Evolutionary conservation across 2,113 vertebrate species (phyloP).

Genomic region (Platycercus adscitus): DNA sequence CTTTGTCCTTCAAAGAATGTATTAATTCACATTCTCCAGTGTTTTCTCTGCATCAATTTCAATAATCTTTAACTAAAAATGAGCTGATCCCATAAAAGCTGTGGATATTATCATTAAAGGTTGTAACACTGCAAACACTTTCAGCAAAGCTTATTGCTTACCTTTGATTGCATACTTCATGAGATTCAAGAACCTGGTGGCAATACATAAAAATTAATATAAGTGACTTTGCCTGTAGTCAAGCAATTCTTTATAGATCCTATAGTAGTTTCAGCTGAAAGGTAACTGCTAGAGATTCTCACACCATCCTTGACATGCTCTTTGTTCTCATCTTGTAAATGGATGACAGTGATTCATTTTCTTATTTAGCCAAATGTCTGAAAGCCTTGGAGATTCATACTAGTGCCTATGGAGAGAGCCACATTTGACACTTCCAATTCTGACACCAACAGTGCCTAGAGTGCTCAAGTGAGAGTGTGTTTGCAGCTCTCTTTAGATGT

Average conservation of each 20-base stretch:
- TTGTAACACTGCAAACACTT: not conserved
- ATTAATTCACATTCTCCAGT: not conserved
- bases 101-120: not conserved
- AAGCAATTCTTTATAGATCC: not conserved
- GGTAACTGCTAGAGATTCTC: not conserved
- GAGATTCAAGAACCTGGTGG: not conserved
- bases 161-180: not conserved
- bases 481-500: not conserved
- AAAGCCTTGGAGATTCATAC: not conserved
- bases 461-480: not conserved
- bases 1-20: not conserved
- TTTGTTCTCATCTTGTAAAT: slow-evolving; percentile 1
- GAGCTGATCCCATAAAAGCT: not conserved
- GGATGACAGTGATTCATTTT: slow-evolving; percentile 21
- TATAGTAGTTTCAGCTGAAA: not conserved
- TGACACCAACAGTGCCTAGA: not conserved
- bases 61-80: slow-evolving; percentile 27
- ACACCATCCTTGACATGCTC: not conserved
- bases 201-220: slow-evolving; percentile 3
- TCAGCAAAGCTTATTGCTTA: not conserved
- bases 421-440: not conserved
- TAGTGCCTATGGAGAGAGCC: not conserved
- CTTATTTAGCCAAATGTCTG: not conserved
- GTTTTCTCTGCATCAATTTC: slow-evolving; percentile 5
- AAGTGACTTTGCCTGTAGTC: slow-evolving; percentile 15